Evolutionary conservation across 2,113 vertebrate genomes (phyloP).

Genomic region (Benitochromis conjunctus): DNA sequence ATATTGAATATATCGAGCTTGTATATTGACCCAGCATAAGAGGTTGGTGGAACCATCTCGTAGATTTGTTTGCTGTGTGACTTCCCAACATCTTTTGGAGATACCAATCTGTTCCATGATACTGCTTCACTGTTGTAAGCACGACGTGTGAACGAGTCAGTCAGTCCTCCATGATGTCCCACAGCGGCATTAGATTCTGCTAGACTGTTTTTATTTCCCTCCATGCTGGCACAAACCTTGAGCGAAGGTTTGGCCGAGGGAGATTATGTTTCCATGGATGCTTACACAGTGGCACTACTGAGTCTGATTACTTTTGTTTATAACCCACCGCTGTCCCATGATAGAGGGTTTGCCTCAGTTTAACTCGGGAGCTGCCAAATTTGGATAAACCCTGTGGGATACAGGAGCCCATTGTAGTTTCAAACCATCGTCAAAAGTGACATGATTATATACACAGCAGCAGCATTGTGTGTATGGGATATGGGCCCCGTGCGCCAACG

Average conservation of each 20-base stretch:
- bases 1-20: fast-evolving
- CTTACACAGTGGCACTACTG: background rate
- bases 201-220: background rate
- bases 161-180: background rate
- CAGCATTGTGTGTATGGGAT: constrained; percentile 31
- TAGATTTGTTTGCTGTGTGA: too few relatives aligned
- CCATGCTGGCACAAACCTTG: background rate
- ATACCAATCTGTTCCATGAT: background rate
- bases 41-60: too few relatives aligned
- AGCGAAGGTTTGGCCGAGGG: background rate
- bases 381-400: constrained; percentile 30
- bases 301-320: constrained; percentile 17
- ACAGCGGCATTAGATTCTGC: background rate
- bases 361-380: constrained; percentile 39
- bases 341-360: constrained; percentile 11
- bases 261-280: constrained; percentile 9
- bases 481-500: background rate
- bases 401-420: constrained; percentile 17
- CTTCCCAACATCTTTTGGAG: background rate
- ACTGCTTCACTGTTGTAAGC: background rate
- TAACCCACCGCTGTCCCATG: constrained; percentile 6
- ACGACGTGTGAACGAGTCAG: background rate
- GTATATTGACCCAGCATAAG: too few relatives aligned
- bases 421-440: constrained; percentile 46
- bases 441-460: constrained; percentile 55